These are phyloP conservation scores for Platycheirus rosarum DNA, from an alignment of 2,888 invertebrate genomes.

Conservation along the genomic window DNA sequence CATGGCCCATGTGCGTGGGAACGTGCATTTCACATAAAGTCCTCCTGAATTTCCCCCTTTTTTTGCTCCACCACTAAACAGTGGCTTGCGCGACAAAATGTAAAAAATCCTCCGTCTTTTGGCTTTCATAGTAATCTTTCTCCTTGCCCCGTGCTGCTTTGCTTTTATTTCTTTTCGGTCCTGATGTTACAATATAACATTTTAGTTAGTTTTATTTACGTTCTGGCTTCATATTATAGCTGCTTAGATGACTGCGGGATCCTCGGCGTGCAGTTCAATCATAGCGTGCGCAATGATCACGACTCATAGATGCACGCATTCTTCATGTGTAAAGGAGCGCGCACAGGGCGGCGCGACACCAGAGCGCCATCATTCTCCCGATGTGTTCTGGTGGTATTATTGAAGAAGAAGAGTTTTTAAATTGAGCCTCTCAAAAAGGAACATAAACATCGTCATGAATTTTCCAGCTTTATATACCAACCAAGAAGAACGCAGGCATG, in stretches of 20 bases:
- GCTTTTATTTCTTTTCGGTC: slow-evolving; percentile 3
- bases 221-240: slow-evolving; percentile 28
- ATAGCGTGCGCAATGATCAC: slow-evolving; percentile 74
- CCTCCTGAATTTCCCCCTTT: slow-evolving; percentile 6
- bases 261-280: slow-evolving; percentile 72
- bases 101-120: neutral
- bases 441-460: slow-evolving; percentile 73
- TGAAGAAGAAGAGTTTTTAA: slow-evolving; percentile 10
- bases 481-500: slow-evolving; percentile 14
- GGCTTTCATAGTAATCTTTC: slow-evolving; percentile 35
- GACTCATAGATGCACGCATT: slow-evolving; percentile 74
- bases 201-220: slow-evolving; percentile 41
- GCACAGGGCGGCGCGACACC: slow-evolving; percentile 43
- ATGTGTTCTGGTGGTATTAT: neutral
- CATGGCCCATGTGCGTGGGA: slow-evolving; percentile 47
- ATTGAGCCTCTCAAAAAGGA: slow-evolving; percentile 45
- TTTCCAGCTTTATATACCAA: slow-evolving; percentile 72
- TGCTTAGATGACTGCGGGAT: slow-evolving; percentile 29
- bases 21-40: slow-evolving; percentile 36
- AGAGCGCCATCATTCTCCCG: slow-evolving; percentile 65
- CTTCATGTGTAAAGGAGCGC: slow-evolving; percentile 67
- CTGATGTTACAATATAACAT: slow-evolving; percentile 24
- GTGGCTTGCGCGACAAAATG: slow-evolving; percentile 59
- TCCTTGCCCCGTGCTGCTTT: slow-evolving; percentile 34
- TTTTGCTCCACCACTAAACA: slow-evolving; percentile 6